Percentiles rank a stretch among this genome's conserved stretches.
Conservation (phyloP, 2,888 invertebrate species). For the Hololepta plana region DNA sequence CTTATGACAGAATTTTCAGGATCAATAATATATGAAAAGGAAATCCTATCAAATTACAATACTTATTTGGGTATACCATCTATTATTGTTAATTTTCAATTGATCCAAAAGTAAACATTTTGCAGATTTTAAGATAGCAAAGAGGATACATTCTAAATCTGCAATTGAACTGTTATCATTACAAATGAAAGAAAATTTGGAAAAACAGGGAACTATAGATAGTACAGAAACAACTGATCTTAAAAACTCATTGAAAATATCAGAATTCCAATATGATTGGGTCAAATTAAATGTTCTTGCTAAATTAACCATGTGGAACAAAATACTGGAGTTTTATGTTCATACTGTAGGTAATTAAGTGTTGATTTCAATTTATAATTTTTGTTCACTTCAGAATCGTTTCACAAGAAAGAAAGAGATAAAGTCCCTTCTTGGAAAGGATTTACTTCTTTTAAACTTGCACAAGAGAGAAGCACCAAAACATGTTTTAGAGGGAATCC, state of each 20-base stretch:
- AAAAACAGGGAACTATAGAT: constrained; percentile 12
- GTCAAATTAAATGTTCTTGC: constrained; percentile 19
- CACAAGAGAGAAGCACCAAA: constrained; percentile 20
- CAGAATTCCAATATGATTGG: constrained; percentile 23
- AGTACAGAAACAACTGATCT: constrained; percentile 15
- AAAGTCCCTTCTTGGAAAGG: constrained; percentile 18
- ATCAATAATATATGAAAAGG: no score
- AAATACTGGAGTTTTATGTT: constrained; percentile 15
- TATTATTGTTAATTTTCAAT: no score
- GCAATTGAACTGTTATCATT: constrained; percentile 18
- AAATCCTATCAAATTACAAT: no score
- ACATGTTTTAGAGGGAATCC: constrained; percentile 26
- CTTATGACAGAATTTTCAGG: no score
- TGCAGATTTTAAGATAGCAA: constrained; percentile 19
- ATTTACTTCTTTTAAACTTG: constrained; percentile 19
- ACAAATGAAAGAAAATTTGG: constrained; percentile 16
- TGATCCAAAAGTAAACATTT: constrained; percentile 5
- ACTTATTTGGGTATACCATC: no score
- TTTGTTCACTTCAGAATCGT: constrained; percentile 36
- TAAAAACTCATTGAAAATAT: constrained; percentile 19
- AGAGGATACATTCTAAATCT: constrained; percentile 14
- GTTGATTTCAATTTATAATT: constrained; percentile 1
- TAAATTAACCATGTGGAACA: constrained; percentile 18
- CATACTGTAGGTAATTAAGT: constrained; percentile 16
- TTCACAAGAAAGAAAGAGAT: constrained; percentile 25